Evolutionary conservation across 2,113 vertebrate species (phyloP).

Genomic region (Dermatemys mawii): DNA sequence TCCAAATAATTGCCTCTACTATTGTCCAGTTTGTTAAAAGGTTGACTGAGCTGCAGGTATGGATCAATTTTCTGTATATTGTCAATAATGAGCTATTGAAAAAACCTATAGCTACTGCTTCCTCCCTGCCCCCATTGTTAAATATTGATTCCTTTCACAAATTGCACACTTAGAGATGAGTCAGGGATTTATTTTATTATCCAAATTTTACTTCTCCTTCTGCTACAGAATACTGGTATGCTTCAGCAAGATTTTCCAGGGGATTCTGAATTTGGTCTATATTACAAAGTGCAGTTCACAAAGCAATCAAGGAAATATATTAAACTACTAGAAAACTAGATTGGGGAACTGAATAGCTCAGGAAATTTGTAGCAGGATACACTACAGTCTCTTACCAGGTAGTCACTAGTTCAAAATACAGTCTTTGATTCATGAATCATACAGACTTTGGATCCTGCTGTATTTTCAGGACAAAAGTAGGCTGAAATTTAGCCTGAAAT

Average conservation of each 20-base stretch:
- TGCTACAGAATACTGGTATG: neutral
- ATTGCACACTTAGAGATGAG: slow-evolving; percentile 46
- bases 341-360: neutral
- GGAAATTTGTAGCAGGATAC: neutral
- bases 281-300: neutral
- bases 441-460: neutral
- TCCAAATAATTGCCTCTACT: slow-evolving; percentile 43
- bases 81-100: slow-evolving; percentile 48
- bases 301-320: neutral
- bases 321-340: neutral
- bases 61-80: slow-evolving; percentile 30
- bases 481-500: rapidly evolving
- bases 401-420: neutral
- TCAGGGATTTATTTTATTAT: slow-evolving; percentile 42
- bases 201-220: neutral
- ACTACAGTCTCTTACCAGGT: neutral
- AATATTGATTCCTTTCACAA: slow-evolving; percentile 55
- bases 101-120: slow-evolving; percentile 38
- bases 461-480: neutral
- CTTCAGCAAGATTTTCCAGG: neutral
- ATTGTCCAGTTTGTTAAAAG: slow-evolving; percentile 45
- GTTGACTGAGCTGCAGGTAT: neutral
- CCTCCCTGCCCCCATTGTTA: neutral
- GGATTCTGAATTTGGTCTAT: neutral
- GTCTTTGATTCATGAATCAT: neutral